A percentile compares a stretch with the other conserved stretches of the same genome.
These are phyloP conservation scores for Morpho helenor DNA, from an alignment of 2,888 invertebrate genomes.

Conservation along the genomic window DNA sequence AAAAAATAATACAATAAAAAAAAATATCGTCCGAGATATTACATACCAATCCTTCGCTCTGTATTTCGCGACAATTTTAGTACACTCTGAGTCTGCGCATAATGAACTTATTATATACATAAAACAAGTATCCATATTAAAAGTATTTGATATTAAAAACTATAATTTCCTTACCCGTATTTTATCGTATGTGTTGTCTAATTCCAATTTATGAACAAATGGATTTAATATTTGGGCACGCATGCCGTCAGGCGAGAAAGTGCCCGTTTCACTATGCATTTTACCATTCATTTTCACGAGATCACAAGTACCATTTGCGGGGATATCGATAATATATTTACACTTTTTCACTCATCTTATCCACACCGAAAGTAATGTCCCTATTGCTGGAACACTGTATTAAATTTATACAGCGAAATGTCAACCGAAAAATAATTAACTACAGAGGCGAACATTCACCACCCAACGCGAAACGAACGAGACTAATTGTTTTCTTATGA, in stretches of 20 bases:
- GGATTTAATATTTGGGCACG: constrained; percentile 88
- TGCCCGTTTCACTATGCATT: constrained; percentile 76
- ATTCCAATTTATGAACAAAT: constrained; percentile 91
- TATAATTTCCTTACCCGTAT: constrained; percentile 84
- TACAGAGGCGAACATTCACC: neutral
- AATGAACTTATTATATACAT: constrained; percentile 1
- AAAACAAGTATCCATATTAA: neutral
- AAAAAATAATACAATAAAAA: too few relatives aligned
- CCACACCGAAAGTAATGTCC: constrained; percentile 9
- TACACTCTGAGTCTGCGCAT: constrained; percentile 25
- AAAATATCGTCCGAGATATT: too few relatives aligned
- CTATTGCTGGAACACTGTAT: constrained; percentile 7
- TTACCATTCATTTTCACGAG: constrained; percentile 80
- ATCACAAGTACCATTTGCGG: constrained; percentile 31
- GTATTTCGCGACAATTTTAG: neutral
- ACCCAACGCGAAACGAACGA: neutral
- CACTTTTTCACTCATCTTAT: constrained; percentile 47
- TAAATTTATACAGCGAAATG: constrained; percentile 11
- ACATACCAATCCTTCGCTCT: neutral
- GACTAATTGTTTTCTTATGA: constrained; percentile 8
- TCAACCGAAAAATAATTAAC: constrained; percentile 10
- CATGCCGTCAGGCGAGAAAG: constrained; percentile 73
- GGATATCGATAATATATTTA: constrained; percentile 33
- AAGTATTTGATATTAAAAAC: too few relatives aligned
- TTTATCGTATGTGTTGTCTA: constrained; percentile 91